Evolutionary conservation across 2,113 vertebrate genomes (phyloP).

Genomic region (Apodemus speciosus): DNA sequence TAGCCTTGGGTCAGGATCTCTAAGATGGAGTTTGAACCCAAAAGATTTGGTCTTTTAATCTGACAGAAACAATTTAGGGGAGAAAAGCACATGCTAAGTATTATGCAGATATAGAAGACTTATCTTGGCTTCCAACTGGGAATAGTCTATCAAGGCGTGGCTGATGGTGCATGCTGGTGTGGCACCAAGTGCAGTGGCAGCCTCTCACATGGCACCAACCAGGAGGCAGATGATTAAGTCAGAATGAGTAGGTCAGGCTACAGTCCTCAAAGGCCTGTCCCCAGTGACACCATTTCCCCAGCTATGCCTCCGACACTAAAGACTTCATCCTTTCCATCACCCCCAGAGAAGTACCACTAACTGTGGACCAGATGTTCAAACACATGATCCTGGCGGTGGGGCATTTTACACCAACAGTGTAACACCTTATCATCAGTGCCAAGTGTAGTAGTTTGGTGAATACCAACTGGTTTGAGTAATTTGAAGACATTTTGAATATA

Average conservation of each 20-base stretch:
- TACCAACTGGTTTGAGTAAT: background rate
- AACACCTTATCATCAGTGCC: background rate
- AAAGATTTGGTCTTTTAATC: no score
- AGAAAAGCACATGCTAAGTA: background rate
- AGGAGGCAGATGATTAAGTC: background rate
- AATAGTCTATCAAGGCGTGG: background rate
- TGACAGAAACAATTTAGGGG: no score
- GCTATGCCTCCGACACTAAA: background rate
- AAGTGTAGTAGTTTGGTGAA: background rate
- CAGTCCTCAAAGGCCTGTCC: background rate
- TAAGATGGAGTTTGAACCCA: no score
- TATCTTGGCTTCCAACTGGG: background rate
- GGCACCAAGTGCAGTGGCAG: background rate
- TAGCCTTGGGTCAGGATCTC: no score
- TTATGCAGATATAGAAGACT: background rate
- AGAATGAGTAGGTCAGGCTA: background rate
- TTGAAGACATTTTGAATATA: slow-evolving; percentile 9
- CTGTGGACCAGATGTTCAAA: background rate
- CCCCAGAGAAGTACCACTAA: background rate
- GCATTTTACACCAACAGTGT: background rate
- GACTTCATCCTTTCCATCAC: background rate
- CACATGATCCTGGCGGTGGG: background rate
- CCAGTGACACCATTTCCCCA: background rate
- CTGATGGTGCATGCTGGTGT: background rate
- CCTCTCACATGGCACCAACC: background rate